Percentiles rank a stretch among this genome's conserved stretches.
phyloP scores from a whole-genome alignment of 2,888 invertebrate species.

The Chaitophorus viminalis region DNA sequence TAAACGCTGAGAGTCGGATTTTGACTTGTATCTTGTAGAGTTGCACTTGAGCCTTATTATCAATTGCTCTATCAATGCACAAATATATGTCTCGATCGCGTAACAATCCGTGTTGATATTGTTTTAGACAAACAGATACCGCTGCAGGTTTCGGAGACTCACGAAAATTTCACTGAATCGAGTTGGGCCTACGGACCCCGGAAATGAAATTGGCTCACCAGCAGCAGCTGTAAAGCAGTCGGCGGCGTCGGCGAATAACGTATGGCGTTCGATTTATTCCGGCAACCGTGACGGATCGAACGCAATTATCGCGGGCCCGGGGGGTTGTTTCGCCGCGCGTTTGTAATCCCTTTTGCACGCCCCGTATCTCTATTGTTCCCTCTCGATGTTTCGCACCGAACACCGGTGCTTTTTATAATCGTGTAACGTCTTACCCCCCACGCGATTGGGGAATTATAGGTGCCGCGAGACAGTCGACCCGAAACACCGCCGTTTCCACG shows the following conservation, averaged over 20 bases:
- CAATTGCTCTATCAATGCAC: no score
- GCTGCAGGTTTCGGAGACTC: no score
- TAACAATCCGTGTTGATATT: no score
- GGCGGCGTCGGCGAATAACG: conserved; percentile 8
- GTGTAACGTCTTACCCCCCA: background rate
- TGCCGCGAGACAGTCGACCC: background rate
- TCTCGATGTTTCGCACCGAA: background rate
- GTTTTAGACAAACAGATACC: no score
- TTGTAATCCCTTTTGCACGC: background rate
- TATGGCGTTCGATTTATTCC: conserved; percentile 26
- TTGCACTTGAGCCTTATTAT: no score
- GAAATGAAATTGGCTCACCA: background rate
- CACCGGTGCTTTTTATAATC: background rate
- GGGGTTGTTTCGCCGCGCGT: background rate
- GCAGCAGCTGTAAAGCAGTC: background rate
- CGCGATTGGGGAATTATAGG: no score
- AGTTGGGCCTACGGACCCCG: background rate
- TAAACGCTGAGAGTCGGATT: no score
- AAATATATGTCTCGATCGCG: no score
- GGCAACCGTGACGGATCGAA: conserved; percentile 31
- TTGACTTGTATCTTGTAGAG: no score
- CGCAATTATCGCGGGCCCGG: conserved; percentile 17
- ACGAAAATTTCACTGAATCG: no score
- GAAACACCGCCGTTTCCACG: background rate
- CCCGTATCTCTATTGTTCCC: background rate